These are phyloP conservation scores for Thripadectes ignobilis DNA, from an alignment of 2,797 vertebrate species.

Conservation along the genomic window DNA sequence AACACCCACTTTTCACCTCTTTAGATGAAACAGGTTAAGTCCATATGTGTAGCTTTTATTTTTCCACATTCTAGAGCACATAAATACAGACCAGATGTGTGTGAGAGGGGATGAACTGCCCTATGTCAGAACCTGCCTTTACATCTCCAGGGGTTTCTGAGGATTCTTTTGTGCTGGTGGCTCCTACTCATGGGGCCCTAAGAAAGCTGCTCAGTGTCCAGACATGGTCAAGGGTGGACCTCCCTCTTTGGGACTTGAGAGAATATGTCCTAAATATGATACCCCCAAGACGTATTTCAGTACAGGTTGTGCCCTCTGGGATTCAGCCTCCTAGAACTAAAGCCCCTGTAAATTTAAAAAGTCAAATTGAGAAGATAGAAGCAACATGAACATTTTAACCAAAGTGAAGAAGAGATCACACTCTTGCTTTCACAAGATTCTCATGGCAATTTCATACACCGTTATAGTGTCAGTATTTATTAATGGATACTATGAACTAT, in stretches of 20 bases:
- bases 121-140: background rate
- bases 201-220: rapidly evolving
- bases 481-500: background rate
- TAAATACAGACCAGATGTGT: conserved; percentile 36
- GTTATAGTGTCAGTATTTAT: background rate
- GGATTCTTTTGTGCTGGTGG: background rate
- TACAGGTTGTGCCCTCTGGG: background rate
- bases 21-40: background rate
- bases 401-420: background rate
- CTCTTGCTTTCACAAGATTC: background rate
- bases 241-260: background rate
- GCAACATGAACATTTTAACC: background rate
- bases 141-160: background rate
- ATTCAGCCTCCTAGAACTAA: background rate
- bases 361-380: background rate
- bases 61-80: background rate
- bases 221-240: background rate
- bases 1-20: conserved; percentile 63
- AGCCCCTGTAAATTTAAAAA: background rate
- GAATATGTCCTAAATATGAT: background rate
- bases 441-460: background rate
- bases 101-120: background rate
- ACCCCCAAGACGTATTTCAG: background rate
- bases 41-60: background rate
- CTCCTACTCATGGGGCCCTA: background rate